Evolutionary conservation across 2,888 invertebrate genomes (phyloP), one percentile per base, ranked within the genome.

Genomic region (Cerceris rybyensis): DNA sequence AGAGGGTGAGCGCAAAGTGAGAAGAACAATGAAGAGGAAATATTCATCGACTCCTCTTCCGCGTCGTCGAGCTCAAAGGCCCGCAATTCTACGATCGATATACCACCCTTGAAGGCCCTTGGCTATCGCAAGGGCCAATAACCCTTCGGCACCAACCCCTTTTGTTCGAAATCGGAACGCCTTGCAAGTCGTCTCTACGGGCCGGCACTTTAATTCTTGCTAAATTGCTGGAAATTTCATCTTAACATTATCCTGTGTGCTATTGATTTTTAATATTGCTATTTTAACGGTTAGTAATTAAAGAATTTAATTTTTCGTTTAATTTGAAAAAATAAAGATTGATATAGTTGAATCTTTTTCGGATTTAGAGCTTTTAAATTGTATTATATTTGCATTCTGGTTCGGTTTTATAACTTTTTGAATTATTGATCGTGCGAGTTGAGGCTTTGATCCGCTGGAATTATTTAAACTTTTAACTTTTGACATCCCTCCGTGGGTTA

Each of bases 11-110:
- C 17, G 9, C 9, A 28, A 71, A 67, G 57, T 41, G 42, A 9
- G 61, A 28, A 28, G 28, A 61, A 70, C 61, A 73, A 67, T 63
- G 70, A 63, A 41, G 70, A 67, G 73, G 46, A 78, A 78, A 73
- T 79, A 78, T 77, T 66, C 69, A 70, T 59, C 54, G 63, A 13
- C 52, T 66, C 52, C n/a, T 16, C 46, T 52, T 70, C 41, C 67
- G 57, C 28, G 52, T 28, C 46, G 39, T 42, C 54, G 70, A 69
- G 69, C 65, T 52, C 43, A 72, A 69, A 72, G 69, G 60, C 14
- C 28, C 14, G 54, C 61, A 50, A 63, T 65, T 66, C 70, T 43
- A 17, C 16, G 63, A 76, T 78, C 78, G 67, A 76, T 78, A 54
- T 43, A 61, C 52, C 14, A 17, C 0, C 28, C 28, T 49, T 14